Evolutionary conservation across 2,113 vertebrate species (phyloP), one percentile per base, ranked within the genome.

Genomic region (Cololabis saira): DNA sequence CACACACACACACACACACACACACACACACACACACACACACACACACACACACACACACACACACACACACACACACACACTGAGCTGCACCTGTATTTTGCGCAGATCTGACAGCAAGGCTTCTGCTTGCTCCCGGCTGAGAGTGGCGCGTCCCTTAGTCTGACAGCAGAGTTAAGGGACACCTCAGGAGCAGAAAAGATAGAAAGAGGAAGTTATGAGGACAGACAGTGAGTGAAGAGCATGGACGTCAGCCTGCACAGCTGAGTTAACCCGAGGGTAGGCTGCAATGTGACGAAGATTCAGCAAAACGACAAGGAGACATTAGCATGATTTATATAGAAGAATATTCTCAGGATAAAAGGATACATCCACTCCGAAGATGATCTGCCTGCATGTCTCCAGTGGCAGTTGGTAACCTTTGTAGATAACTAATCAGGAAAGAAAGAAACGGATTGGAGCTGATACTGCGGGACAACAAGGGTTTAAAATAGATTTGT

Each of bases 311-410:
- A 56, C 40, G 9, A 41, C 18, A 15, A 27, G 15, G 12, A 57
- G 42, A 44, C 9, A 40, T 27, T 15, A 41, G 41, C 16, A 42
- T 12, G 17, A 60, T 17, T 19, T 45, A 49, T 51, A 57, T 52
- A 27, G 45, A 49, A 60, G 5, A 56, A 48, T 30, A 64, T 5
- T 15, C 5, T 18, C 10, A 40, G 51, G 41, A 58, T 15, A 67
- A 82, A 90, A 93, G 89, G 92, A 94, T 94, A 93, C 93, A 44
- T 92, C 81, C 62, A 93, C 88, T 59, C 63, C 84, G 66, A 93
- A 91, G 67, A 93, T 91, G 77, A 94, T 86, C 76, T 94, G 89
- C 80, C 91, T 86, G 87, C 92, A 93, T 0, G 90, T 93, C 54
- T 94, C 92, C 90, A 94, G 74, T 4, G 92, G 89, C 58, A 94